Conservation (phyloP, 2,797 vertebrate genomes). For the Cyclopterus lumpus region DNA sequence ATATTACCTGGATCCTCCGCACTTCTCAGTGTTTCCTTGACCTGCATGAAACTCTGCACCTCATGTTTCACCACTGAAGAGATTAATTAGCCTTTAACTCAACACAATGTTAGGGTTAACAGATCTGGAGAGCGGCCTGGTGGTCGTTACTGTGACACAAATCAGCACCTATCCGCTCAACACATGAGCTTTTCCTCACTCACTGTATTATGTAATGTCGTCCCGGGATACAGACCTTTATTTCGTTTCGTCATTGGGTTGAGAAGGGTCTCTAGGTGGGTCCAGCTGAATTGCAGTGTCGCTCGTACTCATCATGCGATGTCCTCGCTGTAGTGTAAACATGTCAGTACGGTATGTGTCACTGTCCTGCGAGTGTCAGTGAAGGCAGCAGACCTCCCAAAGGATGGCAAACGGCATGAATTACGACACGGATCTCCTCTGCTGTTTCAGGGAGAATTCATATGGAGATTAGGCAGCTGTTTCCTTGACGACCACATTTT, state of each 20-base stretch:
- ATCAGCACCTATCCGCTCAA: neutral
- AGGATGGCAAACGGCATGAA: slow-evolving; percentile 26
- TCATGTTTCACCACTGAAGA: neutral
- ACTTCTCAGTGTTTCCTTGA: neutral
- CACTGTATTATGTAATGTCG: neutral
- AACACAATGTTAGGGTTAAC: neutral
- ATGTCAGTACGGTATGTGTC: neutral
- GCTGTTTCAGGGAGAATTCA: slow-evolving; percentile 44
- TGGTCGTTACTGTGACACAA: neutral
- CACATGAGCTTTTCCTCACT: neutral
- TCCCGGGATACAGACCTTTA: neutral
- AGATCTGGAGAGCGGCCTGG: neutral
- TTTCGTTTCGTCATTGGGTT: slow-evolving; percentile 3
- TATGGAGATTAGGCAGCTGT: slow-evolving; percentile 61
- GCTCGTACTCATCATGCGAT: neutral
- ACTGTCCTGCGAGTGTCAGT: neutral
- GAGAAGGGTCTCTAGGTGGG: slow-evolving; percentile 1
- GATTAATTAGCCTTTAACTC: slow-evolving; percentile 1
- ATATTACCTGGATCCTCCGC: neutral
- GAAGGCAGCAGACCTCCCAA: slow-evolving; percentile 32
- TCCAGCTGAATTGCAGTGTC: neutral
- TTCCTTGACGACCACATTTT: slow-evolving; percentile 76
- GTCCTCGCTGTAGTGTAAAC: slow-evolving; percentile 27
- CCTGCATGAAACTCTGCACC: neutral
- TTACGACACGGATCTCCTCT: slow-evolving; percentile 3